These are phyloP conservation scores for Silvanus unidentatus DNA, from an alignment of 2,888 invertebrate species.

Conservation along the genomic window DNA sequence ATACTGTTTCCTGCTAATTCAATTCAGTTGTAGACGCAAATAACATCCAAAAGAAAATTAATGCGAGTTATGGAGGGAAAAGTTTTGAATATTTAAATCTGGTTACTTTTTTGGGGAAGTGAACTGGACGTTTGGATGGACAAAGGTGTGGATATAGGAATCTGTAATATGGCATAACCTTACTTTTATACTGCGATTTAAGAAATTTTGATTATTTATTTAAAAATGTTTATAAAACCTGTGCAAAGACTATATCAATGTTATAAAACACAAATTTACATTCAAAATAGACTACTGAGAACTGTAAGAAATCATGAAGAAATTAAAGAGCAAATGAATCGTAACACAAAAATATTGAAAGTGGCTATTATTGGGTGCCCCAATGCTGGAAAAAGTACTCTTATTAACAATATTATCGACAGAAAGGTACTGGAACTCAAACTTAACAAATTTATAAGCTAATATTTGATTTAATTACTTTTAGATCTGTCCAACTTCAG, in stretches of 20 bases:
- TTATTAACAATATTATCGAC: slow-evolving; percentile 80
- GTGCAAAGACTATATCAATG: not conserved
- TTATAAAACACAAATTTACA: not conserved
- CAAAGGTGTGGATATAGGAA: too few relatives aligned
- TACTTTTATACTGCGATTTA: too few relatives aligned
- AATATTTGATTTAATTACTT: slow-evolving; percentile 18
- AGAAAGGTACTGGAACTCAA: slow-evolving; percentile 55
- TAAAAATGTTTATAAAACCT: slow-evolving; percentile 2
- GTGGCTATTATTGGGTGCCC: slow-evolving; percentile 89
- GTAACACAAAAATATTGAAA: slow-evolving; percentile 49
- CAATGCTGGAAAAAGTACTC: slow-evolving; percentile 93
- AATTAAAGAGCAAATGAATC: not conserved
- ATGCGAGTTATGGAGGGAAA: too few relatives aligned
- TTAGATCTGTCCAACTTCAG: slow-evolving; percentile 84
- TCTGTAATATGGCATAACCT: too few relatives aligned
- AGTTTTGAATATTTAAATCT: too few relatives aligned
- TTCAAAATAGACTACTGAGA: not conserved
- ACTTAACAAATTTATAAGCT: not conserved
- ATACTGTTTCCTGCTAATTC: too few relatives aligned
- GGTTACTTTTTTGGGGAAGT: too few relatives aligned
- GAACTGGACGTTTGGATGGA: too few relatives aligned
- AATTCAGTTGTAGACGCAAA: too few relatives aligned
- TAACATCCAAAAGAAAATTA: too few relatives aligned
- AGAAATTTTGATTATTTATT: too few relatives aligned
- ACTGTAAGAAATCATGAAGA: not conserved